These are phyloP conservation scores for Lates japonicus DNA, from an alignment of 2,797 vertebrate genomes.

Conservation along the genomic window DNA sequence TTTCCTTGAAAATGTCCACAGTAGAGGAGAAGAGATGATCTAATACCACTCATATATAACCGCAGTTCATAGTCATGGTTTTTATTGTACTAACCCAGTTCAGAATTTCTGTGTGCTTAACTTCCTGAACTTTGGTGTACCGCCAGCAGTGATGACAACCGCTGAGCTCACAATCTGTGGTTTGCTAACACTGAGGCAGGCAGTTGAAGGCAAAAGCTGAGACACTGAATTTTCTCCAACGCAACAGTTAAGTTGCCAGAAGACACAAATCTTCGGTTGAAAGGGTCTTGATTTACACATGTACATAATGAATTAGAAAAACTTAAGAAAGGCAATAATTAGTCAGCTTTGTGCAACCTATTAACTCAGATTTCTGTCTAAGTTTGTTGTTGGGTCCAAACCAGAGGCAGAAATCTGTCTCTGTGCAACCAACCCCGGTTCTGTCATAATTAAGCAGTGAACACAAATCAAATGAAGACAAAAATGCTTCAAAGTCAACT, in stretches of 20 bases:
- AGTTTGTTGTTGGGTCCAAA: conserved; percentile 10
- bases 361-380: not conserved
- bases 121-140: not conserved
- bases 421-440: conserved; percentile 7
- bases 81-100: not conserved
- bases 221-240: not conserved
- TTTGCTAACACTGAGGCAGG: not conserved
- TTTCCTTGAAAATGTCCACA: not conserved
- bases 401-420: conserved; percentile 21
- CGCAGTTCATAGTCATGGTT: not conserved
- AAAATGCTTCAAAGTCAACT: not conserved
- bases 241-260: not conserved
- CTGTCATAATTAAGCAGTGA: conserved; percentile 27
- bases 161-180: not conserved
- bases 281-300: no score
- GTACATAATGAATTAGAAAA: not conserved
- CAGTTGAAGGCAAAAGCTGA: not conserved
- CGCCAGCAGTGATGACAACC: not conserved
- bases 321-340: not conserved
- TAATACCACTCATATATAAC: not conserved
- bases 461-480: not conserved
- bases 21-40: not conserved
- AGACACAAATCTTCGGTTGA: not conserved
- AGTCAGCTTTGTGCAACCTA: not conserved
- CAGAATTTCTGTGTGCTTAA: not conserved